Evolutionary conservation across 1,140 invertebrate genomes (phyloP).

Genomic region (Carcinoscorpius rotundicauda): DNA sequence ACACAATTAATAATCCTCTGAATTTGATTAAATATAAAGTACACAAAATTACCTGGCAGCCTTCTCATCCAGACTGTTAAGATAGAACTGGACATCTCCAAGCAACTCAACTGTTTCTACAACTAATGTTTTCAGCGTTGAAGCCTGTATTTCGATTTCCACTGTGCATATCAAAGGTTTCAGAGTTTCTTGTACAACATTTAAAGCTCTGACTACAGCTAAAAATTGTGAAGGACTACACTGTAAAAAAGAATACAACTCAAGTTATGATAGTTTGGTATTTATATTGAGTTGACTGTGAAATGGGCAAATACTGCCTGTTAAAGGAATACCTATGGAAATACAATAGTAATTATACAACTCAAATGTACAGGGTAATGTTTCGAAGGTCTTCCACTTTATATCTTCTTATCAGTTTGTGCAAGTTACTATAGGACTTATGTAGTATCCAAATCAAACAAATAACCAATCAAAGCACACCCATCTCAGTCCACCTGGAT

Average conservation of each 20-base stretch:
- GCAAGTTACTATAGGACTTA: too few relatives aligned
- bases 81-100: slow-evolving; percentile 25
- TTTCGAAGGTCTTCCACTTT: too few relatives aligned
- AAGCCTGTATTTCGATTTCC: slow-evolving; percentile 14
- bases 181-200: neutral
- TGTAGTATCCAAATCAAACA: too few relatives aligned
- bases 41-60: slow-evolving; percentile 13
- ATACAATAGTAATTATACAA: too few relatives aligned
- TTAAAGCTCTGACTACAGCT: neutral
- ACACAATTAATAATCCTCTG: slow-evolving; percentile 1
- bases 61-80: slow-evolving; percentile 24
- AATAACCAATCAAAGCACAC: too few relatives aligned
- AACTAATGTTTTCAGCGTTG: slow-evolving; percentile 25
- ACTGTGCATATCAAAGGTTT: slow-evolving; percentile 1
- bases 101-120: slow-evolving; percentile 27
- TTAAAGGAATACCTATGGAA: too few relatives aligned
- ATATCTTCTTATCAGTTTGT: too few relatives aligned
- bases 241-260: neutral
- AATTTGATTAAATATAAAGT: neutral
- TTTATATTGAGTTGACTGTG: too few relatives aligned
- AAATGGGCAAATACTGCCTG: too few relatives aligned
- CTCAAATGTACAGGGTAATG: too few relatives aligned
- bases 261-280: too few relatives aligned
- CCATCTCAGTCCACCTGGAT: too few relatives aligned
- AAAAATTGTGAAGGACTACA: neutral